Base-by-base conservation (phyloP, 2,888 invertebrate species). In the Caenorhabditis doughertyi region DNA sequence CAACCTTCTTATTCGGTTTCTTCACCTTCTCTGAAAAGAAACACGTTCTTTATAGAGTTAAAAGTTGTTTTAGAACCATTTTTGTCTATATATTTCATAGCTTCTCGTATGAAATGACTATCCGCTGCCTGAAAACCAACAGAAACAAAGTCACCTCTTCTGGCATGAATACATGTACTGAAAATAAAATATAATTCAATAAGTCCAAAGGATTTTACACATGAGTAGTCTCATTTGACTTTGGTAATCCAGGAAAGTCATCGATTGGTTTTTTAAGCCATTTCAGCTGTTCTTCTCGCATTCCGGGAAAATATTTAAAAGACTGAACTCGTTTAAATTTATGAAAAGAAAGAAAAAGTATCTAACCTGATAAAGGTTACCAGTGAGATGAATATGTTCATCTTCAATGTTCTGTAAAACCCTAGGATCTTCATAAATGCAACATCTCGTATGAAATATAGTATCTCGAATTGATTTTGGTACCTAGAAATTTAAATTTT, bases 51-150 rank as follows among this genome's bases (percentile, higher is more conserved):
- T 3, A n/a, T 35, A 9, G 35, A 35, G 44, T 4, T 44, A 51
- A 23, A 21, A 51, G 23, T 35, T 35, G 5, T 9, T 23, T 9
- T 51, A n/a, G n/a, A n/a, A 53, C 53, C 53, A 27, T 53, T 53
- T 8, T 25, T 13, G 3, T 27, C 13, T 27, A 53, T 53, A 53
- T 53, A 32, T 29, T 55, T 29, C 29, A 55, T 3, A 8, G 55
- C 55, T 29, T 55, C n/a, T 29, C 55, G 13, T 32, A 55, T 55
- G 3, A 55, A 55, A 55, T 55, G 32, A n/a, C 8, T 32, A 55
- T 32, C 32, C n/a, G 55, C 21, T 32, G 32, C 55, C 8, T 55
- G 55, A 32, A 55, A 55, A n/a, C 32, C 18, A 29, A n/a, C 32
- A 0, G n/a, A 16, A 16, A 55, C 1, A 18, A 55, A 55, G n/a